Conservation (phyloP, 2,113 vertebrate species). For the Catagonus wagneri region DNA sequence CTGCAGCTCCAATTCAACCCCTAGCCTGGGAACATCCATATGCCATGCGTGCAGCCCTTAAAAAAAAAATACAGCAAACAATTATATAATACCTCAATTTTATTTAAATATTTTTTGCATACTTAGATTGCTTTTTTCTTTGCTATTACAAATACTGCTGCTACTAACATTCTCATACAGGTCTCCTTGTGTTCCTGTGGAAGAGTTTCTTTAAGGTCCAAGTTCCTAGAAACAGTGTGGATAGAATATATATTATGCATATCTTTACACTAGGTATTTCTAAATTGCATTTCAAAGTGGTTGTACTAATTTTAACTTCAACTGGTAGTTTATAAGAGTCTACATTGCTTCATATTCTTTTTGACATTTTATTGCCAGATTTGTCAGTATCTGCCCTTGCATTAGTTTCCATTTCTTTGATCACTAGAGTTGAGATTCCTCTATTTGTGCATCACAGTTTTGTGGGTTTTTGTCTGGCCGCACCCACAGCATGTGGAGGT, state of each 20-base stretch:
- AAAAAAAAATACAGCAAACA: not conserved
- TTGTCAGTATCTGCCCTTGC: not conserved
- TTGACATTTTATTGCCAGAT: not conserved
- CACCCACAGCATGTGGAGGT: too few relatives aligned
- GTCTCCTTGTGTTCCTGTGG: not conserved
- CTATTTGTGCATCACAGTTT: not conserved
- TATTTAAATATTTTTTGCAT: not conserved
- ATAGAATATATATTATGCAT: not conserved
- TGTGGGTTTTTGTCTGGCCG: not conserved
- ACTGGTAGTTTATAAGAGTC: not conserved
- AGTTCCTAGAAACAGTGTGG: not conserved
- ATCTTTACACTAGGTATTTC: not conserved
- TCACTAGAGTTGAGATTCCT: not conserved
- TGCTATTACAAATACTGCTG: not conserved
- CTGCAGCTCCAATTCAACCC: too few relatives aligned
- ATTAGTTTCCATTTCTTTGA: not conserved
- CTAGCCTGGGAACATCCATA: too few relatives aligned
- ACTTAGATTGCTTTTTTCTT: not conserved
- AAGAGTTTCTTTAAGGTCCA: not conserved
- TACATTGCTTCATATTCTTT: not conserved
- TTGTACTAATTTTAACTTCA: not conserved
- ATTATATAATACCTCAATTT: not conserved
- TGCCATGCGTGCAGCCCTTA: too few relatives aligned
- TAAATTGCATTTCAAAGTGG: not conserved
- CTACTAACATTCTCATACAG: not conserved